A percentile compares a stretch with the other conserved stretches of the same genome.
Evolutionary conservation across 2,113 vertebrate genomes (phyloP).

Genomic region (Callocephalon fimbriatum): DNA sequence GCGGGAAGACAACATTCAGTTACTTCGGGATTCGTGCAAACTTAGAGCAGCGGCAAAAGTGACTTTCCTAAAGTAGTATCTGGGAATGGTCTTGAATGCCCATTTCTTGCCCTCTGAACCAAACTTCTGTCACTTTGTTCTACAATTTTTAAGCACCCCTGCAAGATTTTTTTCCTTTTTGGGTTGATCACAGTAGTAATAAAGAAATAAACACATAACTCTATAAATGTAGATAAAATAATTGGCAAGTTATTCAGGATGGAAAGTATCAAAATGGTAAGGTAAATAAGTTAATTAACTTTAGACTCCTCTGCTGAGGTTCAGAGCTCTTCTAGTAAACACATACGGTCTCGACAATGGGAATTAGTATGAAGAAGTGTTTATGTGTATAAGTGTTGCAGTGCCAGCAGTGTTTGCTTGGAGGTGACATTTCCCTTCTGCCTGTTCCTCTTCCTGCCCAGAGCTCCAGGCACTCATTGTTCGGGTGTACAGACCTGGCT

Average conservation of each 20-base stretch:
- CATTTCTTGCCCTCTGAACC: not conserved
- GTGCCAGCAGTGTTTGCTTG: not conserved
- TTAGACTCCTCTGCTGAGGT: not conserved
- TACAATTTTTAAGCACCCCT: not conserved
- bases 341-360: not conserved
- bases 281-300: not conserved
- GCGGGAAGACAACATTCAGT: not conserved
- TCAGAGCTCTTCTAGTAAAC: accelerated
- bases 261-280: not conserved
- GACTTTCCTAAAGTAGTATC: not conserved
- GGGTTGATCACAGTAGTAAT: not conserved
- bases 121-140: not conserved
- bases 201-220: not conserved
- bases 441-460: accelerated
- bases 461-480: not conserved
- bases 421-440: not conserved
- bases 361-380: too few species aligned
- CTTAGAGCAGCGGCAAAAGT: not conserved
- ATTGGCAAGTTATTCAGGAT: not conserved
- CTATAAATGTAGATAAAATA: not conserved
- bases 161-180: not conserved
- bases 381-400: accelerated
- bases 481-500: accelerated
- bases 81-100: not conserved
- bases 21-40: not conserved